Conservation (phyloP, 2,888 invertebrate genomes). For the Campoletis raptor region DNA sequence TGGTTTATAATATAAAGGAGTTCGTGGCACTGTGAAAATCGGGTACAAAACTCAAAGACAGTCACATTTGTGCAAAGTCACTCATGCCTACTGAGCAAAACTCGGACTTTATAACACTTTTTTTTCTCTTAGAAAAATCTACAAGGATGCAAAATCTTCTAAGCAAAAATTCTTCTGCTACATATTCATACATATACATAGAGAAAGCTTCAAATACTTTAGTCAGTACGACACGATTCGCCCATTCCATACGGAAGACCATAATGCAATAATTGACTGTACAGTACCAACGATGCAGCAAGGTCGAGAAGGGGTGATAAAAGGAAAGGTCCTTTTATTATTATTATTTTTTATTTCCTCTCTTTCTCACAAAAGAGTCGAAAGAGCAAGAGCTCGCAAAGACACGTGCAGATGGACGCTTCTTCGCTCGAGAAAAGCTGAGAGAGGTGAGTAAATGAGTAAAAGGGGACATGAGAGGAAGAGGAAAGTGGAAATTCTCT, state of each 20-base stretch:
- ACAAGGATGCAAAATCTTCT: neutral
- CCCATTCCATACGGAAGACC: constrained; percentile 52
- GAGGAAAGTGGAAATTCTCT: constrained; percentile 57
- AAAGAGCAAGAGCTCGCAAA: constrained; percentile 30
- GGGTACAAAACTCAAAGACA: neutral
- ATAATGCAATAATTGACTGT: constrained; percentile 71
- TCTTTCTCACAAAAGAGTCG: constrained; percentile 27
- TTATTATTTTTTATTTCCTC: neutral
- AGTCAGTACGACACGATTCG: constrained; percentile 17
- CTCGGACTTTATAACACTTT: neutral
- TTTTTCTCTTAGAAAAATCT: neutral
- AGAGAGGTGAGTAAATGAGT: constrained; percentile 36
- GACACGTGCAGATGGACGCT: constrained; percentile 40
- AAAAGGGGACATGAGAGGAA: constrained; percentile 31
- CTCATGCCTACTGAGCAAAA: neutral
- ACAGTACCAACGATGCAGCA: constrained; percentile 10
- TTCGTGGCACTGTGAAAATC: neutral
- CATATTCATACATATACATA: neutral
- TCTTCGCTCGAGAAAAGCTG: constrained; percentile 41
- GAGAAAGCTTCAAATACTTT: constrained; percentile 16
- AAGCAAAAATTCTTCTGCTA: neutral
- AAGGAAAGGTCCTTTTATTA: constrained; percentile 6
- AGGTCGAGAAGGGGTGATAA: constrained; percentile 17
- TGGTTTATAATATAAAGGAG: neutral
- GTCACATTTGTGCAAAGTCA: neutral